Conservation (phyloP, 2,888 invertebrate species). For the Drosophila kambysellisi region DNA sequence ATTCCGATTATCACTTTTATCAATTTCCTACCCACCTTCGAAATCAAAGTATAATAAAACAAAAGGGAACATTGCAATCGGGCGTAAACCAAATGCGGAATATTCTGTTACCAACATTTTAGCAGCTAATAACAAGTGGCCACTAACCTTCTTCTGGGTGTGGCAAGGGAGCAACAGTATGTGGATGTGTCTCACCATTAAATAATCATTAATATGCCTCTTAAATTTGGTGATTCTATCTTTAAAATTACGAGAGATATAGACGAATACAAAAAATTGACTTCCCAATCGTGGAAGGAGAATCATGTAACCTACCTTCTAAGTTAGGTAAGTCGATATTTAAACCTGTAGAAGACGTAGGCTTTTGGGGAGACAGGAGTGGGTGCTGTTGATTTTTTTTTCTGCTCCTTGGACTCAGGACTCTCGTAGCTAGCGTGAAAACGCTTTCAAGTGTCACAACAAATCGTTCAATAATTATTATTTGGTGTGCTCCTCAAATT, state of each 20-base stretch:
- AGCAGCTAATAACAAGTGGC: neutral
- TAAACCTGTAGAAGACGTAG: neutral
- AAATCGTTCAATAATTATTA: conserved; percentile 18
- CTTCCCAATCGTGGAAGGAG: neutral
- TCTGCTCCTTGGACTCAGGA: neutral
- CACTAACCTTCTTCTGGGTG: neutral
- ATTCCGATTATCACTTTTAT: neutral
- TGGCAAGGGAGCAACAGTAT: neutral
- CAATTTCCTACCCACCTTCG: neutral
- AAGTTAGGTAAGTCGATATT: neutral
- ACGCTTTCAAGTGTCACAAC: neutral
- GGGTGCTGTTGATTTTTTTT: neutral
- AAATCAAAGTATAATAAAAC: neutral
- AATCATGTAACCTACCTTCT: neutral
- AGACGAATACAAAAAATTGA: neutral
- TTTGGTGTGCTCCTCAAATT: conserved; percentile 14
- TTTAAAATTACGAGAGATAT: neutral
- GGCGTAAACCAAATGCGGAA: neutral
- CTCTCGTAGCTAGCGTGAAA: neutral
- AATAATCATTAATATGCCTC: neutral
- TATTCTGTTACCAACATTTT: neutral
- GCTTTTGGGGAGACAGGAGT: neutral
- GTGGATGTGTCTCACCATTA: neutral
- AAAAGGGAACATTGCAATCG: neutral
- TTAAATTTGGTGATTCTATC: neutral